Evolutionary conservation across 2,888 invertebrate species (phyloP), one percentile per base, ranked within the genome.

Genomic region (Scaptomyza caliginosa): DNA sequence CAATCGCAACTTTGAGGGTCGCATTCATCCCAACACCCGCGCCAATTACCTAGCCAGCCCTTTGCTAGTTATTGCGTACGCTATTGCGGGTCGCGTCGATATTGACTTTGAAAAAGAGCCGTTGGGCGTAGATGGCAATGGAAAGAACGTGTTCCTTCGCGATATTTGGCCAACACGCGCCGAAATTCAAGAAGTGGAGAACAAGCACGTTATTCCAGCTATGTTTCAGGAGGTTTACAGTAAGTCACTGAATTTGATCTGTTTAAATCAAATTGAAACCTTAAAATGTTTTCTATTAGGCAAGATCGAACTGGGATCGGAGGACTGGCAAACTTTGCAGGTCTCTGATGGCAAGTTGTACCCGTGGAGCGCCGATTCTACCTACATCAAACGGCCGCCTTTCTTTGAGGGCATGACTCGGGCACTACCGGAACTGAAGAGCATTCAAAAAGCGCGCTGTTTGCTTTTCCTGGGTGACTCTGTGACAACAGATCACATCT

Each of bases 1-100:
- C 0, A 99, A 99, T 92, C 93, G 99, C 3, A 99, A 99, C 92
- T 99, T 99, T 91, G 99, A 99, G 91, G 99, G 99, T 0, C 94
- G 99, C 48, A 98, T 99, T 89, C 99, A 99, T 91, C 99, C 99
- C 0, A 95, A 97, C 90, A 98, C 99, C 0, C 92, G 98, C 19
- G 99, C 99, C 34, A 99, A 99, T 92, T 99, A 99, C 90, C 93
- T 99, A 71, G 99, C 99, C 0, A 98, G 98, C n/a, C 99, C 99
- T 0, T 93, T 98, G 38, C 92, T 99, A 42, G 99, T 99, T 30
- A 98, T 99, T 63, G 99, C 99, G 0, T 99, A 99, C 90, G 99
- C 99, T 0, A 94, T 99, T 36, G 98, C 99, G 26, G 99, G 99
- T 4, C 96, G 96, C 0, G 96, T 99, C 0, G 94, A 96, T 83